Conservation (phyloP, 2,797 vertebrate species). For the Leucoraja ocellata region DNA sequence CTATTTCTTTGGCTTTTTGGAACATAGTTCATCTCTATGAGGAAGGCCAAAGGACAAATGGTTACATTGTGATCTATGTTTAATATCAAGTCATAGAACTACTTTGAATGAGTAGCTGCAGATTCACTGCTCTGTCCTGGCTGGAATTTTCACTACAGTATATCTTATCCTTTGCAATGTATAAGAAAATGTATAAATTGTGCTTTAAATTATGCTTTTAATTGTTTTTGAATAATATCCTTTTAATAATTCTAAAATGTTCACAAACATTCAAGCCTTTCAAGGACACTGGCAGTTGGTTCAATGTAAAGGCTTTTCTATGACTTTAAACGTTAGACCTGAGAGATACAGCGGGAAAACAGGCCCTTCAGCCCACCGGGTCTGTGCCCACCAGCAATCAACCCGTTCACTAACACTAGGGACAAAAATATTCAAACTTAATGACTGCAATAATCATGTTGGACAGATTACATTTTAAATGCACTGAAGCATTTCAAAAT, state of each 20-base stretch:
- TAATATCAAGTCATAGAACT: not conserved
- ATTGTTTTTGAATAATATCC: no score
- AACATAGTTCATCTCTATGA: not conserved
- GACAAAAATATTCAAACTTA: not conserved
- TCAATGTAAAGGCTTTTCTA: no score
- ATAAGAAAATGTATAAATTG: no score
- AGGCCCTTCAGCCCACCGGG: no score
- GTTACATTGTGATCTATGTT: conserved; percentile 6
- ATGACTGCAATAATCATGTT: not conserved
- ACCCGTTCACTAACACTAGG: no score
- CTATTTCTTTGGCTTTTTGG: not conserved
- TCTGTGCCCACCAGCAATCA: no score
- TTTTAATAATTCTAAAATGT: no score
- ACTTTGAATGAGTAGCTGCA: not conserved
- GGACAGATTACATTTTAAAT: not conserved
- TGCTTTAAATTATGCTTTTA: no score
- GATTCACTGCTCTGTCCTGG: not conserved
- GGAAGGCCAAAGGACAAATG: not conserved
- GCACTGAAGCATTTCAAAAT: not conserved
- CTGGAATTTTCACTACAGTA: not conserved
- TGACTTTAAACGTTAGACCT: no score
- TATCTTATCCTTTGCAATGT: not conserved
- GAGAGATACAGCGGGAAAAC: not conserved
- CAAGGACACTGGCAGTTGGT: no score
- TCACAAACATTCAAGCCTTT: no score